Percentiles rank a stretch among this genome's conserved stretches.
phyloP scores from a whole-genome alignment of 2,113 vertebrate species.

The Onychostoma macrolepis region DNA sequence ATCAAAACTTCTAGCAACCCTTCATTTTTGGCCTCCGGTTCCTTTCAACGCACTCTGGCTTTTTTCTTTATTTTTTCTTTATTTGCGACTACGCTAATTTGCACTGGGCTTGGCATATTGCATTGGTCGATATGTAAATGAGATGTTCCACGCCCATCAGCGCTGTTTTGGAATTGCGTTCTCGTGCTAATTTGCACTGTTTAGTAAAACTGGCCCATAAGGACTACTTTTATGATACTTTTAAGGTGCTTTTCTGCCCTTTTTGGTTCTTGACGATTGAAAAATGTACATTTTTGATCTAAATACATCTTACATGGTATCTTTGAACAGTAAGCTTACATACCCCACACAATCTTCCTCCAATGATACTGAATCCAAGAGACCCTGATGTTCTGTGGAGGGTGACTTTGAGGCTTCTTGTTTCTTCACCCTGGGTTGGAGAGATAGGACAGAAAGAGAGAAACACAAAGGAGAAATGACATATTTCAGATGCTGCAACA shows the following conservation, averaged over 20 bases:
- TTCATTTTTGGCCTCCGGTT: too few species aligned
- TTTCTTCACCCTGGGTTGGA: slow-evolving; percentile 39
- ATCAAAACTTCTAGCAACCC: too few species aligned
- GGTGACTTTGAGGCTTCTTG: slow-evolving; percentile 24
- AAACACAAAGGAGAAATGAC: neutral
- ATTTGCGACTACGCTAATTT: too few species aligned
- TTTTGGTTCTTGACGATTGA: neutral
- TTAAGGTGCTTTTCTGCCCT: neutral
- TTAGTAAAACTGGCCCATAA: too few species aligned
- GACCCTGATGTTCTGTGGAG: slow-evolving; percentile 43
- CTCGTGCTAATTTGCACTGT: too few species aligned
- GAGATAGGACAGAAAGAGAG: neutral
- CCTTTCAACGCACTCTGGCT: too few species aligned
- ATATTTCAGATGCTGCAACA: neutral
- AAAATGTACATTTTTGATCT: neutral
- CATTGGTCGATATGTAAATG: too few species aligned
- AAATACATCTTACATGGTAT: neutral
- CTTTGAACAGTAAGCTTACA: neutral
- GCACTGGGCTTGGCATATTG: too few species aligned
- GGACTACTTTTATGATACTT: neutral
- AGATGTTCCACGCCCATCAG: too few species aligned
- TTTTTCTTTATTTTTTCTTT: too few species aligned
- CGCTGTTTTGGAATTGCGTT: too few species aligned
- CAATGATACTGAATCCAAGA: slow-evolving; percentile 41
- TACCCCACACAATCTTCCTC: slow-evolving; percentile 46